These are phyloP conservation scores for Salpingus planirostris DNA, from an alignment of 2,888 invertebrate genomes.

Conservation along the genomic window DNA sequence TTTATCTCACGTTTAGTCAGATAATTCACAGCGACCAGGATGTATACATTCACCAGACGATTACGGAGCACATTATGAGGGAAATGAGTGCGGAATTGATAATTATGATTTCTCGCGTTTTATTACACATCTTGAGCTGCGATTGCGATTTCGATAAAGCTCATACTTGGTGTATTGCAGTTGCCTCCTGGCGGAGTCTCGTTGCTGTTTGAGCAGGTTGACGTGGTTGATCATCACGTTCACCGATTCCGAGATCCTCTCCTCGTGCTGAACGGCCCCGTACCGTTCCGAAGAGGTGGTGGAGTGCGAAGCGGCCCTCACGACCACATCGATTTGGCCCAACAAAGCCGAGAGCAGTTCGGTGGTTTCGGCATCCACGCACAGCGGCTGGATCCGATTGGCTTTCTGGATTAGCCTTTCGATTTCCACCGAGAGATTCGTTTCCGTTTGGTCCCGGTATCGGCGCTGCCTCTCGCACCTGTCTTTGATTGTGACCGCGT, in stretches of 20 bases:
- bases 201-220: conserved; percentile 47
- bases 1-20: no score
- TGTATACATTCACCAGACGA: no score
- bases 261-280: conserved; percentile 53
- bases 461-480: conserved; percentile 48
- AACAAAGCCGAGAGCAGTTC: conserved; percentile 45
- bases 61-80: no score
- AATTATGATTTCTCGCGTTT: no score
- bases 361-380: conserved; percentile 44
- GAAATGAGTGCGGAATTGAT: no score
- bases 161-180: conserved; percentile 49
- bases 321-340: conserved; percentile 41
- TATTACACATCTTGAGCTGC: no score
- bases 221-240: conserved; percentile 50
- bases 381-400: conserved; percentile 42
- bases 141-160: no score
- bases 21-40: no score
- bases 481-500: conserved; percentile 47
- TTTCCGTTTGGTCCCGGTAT: conserved; percentile 50
- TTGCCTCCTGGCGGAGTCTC: conserved; percentile 48
- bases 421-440: conserved; percentile 47
- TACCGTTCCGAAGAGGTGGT: conserved; percentile 39
- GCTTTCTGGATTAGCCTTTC: conserved; percentile 39
- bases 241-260: conserved; percentile 47
- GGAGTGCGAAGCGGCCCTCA: conserved; percentile 33